Evolutionary conservation across 2,797 vertebrate species (phyloP), one percentile per base, ranked within the genome.

Genomic region (Falco cherrug): DNA sequence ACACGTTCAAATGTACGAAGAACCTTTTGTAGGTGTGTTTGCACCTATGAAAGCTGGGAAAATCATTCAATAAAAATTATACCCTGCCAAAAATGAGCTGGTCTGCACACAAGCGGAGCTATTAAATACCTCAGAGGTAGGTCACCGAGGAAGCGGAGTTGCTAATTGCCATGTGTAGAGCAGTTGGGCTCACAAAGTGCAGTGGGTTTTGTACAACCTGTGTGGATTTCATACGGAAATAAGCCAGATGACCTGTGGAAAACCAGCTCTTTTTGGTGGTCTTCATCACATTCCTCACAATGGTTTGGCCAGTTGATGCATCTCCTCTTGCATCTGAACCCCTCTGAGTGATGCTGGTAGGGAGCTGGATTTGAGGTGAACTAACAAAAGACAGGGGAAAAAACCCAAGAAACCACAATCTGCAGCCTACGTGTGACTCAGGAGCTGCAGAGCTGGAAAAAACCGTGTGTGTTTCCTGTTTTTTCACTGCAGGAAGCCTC

Each of bases 401-500:
- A 24, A 25, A 24, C 10, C 24, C 21, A n/a, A 65, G 43, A 16
- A 45, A 12, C 21, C 63, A 25, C 29, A 11, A 22, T 29, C 21
- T n/a, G 4, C 59, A 13, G 59, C 59, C 35, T 9, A 9, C 6
- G 5, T 11, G 11, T 9, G 31, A 33, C 29, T 45, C 3, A 4
- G 43, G 60, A 37, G 60, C 31, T 45, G 63, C 21, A 6, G 8
- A 17, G 16, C 31, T 24, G 31, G 31, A 65, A 24, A 6, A 24
- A 24, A 16, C 37, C 37, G 7, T 6, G 2, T 8, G 2, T 5
- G 15, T 25, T n/a, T 25, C 21, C 7, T 18, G 16, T 25, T 12
- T 15, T 17, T 47, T 16, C 33, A 31, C 22, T 9, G 31, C 43
- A 5, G 64, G 31, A 67, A 47, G 22, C 64, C 43, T 25, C 16